Percentiles rank a stretch among this genome's conserved stretches.
Conservation (phyloP, 2,113 vertebrate genomes). For the Ciconia stormi region DNA sequence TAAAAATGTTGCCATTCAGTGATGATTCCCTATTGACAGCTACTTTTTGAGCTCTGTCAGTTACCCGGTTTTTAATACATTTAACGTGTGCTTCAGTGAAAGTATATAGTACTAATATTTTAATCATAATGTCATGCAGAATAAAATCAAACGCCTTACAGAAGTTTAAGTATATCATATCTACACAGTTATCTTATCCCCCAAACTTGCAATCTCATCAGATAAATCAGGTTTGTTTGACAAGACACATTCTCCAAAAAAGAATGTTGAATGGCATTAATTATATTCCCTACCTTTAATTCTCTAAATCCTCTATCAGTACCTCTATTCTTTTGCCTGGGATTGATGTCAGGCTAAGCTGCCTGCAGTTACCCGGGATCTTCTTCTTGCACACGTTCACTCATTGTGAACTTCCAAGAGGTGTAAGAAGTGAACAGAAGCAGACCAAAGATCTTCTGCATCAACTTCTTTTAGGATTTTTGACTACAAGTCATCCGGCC, state of each 20-base stretch:
- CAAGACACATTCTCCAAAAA: conserved; percentile 57
- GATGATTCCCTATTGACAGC: conserved; percentile 61
- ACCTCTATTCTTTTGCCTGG: conserved; percentile 24
- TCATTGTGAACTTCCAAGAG: not conserved
- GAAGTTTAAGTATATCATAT: conserved; percentile 43
- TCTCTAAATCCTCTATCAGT: conserved; percentile 35
- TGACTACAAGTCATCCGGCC: not conserved
- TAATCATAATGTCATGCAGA: conserved; percentile 61
- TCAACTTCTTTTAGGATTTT: not conserved
- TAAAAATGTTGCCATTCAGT: conserved; percentile 34
- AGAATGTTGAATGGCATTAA: conserved; percentile 60
- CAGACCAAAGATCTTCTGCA: not conserved
- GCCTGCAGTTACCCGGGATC: not conserved
- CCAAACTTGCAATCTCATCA: conserved; percentile 61
- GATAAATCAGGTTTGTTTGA: conserved; percentile 56
- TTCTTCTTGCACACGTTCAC: not conserved
- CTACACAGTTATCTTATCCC: conserved; percentile 43
- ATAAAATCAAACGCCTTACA: conserved; percentile 65
- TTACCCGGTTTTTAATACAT: conserved; percentile 18
- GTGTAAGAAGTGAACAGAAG: not conserved
- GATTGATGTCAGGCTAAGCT: conserved; percentile 35
- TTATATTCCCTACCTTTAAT: conserved; percentile 60
- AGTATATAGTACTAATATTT: conserved; percentile 62
- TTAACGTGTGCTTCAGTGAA: conserved; percentile 19
- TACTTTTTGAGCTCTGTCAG: conserved; percentile 59